Evolutionary conservation across 2,113 vertebrate species (phyloP), one percentile per base, ranked within the genome.

Genomic region (Polyodon spathula): DNA sequence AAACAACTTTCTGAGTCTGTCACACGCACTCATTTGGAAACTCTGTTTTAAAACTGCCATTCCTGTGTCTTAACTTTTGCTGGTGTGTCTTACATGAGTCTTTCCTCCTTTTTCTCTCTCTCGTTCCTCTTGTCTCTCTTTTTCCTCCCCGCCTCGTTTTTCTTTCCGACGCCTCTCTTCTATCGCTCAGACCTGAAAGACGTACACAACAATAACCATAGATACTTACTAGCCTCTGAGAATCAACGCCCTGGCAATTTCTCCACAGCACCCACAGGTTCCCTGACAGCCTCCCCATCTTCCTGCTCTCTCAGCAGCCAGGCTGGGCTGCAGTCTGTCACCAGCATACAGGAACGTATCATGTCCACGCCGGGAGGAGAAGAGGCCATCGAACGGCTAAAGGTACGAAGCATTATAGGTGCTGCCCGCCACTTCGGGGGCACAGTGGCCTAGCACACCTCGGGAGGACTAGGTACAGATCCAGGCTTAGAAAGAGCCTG

Each of bases 221-320:
- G 93, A 87, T 97, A 97, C 90, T 96, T 97, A 88, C 90, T 97
- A 89, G 92, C 96, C 69, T 91, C 94, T 89, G 96, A 98, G 91
- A 98, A 97, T 83, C 95, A 99, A 97, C 94, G 95, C 67, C 95
- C 96, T 99, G 96, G 94, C 93, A 90, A 97, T 97, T 95, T 99
- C 89, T 97, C 94, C 94, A 97, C 96, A 99, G 96, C 95, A 63
- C 93, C 94, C 82, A 94, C 98, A 80, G 92, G 93, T 81, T 97
- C 93, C 71, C 89, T 99, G 81, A 94, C 92, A 76, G 87, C 90
- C 54, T 97, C 94, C 71, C 92, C 94, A 37, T 97, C 94, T 68
- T 94, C 92, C 79, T 93, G 92, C 83, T 92, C 89, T 69, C 92
- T 98, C 75, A 91, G 60, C 88, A 94, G 84, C 85, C 93, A 95